phyloP scores from a whole-genome alignment of 2,113 vertebrate genomes.

The Chloroceryle aenea region DNA sequence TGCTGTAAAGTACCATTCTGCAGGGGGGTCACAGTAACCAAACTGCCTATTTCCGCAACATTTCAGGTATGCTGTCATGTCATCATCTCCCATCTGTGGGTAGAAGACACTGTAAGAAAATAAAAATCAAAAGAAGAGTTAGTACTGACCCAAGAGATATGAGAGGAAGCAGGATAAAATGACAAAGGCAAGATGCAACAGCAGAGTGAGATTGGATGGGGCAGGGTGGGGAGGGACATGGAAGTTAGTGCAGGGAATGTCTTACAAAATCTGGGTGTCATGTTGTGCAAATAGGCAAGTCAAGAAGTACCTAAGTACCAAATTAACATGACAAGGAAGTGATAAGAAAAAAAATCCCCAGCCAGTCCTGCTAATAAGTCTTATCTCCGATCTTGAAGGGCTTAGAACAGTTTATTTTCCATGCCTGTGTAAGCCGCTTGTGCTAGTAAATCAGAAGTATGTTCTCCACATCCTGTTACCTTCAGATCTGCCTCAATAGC shows the following conservation, averaged over 20 bases:
- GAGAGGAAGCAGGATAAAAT: neutral
- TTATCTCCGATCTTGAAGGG: slow-evolving; percentile 45
- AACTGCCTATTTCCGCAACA: neutral
- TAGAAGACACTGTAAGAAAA: neutral
- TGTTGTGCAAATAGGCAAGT: neutral
- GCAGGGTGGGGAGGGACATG: too few species aligned
- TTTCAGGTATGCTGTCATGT: neutral
- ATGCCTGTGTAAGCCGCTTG: slow-evolving; percentile 3
- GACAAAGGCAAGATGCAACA: neutral
- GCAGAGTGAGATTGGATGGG: neutral
- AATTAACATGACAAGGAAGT: slow-evolving; percentile 33
- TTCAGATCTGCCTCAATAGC: slow-evolving; percentile 38
- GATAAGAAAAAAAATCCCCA: slow-evolving; percentile 24
- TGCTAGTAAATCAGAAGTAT: slow-evolving; percentile 19
- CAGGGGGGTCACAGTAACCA: neutral
- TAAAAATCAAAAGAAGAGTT: neutral
- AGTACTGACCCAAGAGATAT: neutral
- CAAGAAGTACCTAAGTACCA: neutral
- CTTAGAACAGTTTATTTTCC: slow-evolving; percentile 50
- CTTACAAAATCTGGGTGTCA: neutral
- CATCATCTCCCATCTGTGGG: fast-evolving
- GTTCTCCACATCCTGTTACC: slow-evolving; percentile 34
- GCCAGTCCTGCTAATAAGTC: neutral
- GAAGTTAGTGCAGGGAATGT: neutral
- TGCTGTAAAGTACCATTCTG: neutral